Evolutionary conservation across 2,113 vertebrate genomes (phyloP).

Genomic region (Gallinago jamesoni): DNA sequence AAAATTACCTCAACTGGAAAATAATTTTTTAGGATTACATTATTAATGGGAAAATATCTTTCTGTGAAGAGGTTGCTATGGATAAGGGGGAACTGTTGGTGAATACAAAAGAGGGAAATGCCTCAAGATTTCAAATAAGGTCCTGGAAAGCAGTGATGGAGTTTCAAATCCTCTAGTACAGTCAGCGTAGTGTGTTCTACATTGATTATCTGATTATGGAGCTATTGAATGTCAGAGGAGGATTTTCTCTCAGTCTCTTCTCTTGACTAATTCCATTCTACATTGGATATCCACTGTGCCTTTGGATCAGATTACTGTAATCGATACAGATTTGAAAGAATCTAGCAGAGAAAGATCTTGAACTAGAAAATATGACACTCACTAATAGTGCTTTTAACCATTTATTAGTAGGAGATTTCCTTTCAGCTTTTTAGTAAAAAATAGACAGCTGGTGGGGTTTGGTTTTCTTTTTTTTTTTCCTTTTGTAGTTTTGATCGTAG

Average conservation of each 20-base stretch:
- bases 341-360: neutral
- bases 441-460: neutral
- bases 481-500: neutral
- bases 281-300: neutral
- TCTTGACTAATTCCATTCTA: neutral
- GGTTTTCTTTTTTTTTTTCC: fast-evolving
- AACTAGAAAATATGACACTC: neutral
- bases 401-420: neutral
- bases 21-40: neutral
- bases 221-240: neutral
- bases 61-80: neutral
- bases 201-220: conserved; percentile 11
- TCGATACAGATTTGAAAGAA: conserved; percentile 6
- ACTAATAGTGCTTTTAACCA: neutral
- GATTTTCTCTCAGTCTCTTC: neutral
- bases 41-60: neutral
- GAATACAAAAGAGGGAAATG: neutral
- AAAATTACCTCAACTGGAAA: neutral
- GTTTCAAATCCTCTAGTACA: neutral
- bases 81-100: neutral
- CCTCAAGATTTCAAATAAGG: neutral
- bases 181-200: neutral
- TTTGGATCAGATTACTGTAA: conserved; percentile 2
- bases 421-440: neutral
- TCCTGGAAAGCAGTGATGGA: neutral